Conservation (phyloP, 2,797 vertebrate genomes). For the Sebastes matsubarae region DNA sequence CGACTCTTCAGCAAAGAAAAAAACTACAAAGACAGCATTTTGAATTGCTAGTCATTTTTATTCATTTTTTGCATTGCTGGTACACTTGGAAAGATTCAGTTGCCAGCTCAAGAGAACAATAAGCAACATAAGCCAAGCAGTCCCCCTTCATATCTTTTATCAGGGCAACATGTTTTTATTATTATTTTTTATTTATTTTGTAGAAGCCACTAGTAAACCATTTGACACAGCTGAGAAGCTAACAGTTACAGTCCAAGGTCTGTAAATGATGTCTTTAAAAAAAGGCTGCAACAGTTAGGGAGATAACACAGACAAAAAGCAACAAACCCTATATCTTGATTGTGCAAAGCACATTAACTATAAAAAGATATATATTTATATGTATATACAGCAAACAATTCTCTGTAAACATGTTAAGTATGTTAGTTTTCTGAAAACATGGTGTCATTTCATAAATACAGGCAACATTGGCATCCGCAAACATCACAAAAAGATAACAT, state of each 20-base stretch:
- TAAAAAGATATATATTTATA: slow-evolving; percentile 91
- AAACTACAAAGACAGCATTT: slow-evolving; percentile 4
- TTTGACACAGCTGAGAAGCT: slow-evolving; percentile 91
- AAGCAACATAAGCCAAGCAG: slow-evolving; percentile 87
- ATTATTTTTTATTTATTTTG: slow-evolving; percentile 59
- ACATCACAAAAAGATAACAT: slow-evolving; percentile 92
- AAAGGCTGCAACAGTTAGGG: slow-evolving; percentile 90
- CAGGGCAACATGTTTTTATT: slow-evolving; percentile 73
- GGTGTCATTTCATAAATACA: slow-evolving; percentile 94
- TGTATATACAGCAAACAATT: slow-evolving; percentile 97
- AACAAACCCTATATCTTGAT: slow-evolving; percentile 87
- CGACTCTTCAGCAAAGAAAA: background rate
- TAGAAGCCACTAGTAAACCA: slow-evolving; percentile 90
- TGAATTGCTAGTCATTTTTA: slow-evolving; percentile 81
- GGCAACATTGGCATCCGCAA: slow-evolving; percentile 95
- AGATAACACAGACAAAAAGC: slow-evolving; percentile 89
- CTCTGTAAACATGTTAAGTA: slow-evolving; percentile 99
- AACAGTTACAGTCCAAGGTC: slow-evolving; percentile 91
- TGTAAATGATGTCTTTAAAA: slow-evolving; percentile 80
- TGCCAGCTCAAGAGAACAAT: slow-evolving; percentile 85
- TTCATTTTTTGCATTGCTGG: slow-evolving; percentile 87
- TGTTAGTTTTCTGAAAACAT: slow-evolving; percentile 93
- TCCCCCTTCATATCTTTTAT: slow-evolving; percentile 76
- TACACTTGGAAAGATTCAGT: slow-evolving; percentile 87
- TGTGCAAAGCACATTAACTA: slow-evolving; percentile 94